A percentile compares a stretch with the other conserved stretches of the same genome.
Evolutionary conservation across 2,797 vertebrate genomes (phyloP).

Genomic region (Sitta carolinensis): DNA sequence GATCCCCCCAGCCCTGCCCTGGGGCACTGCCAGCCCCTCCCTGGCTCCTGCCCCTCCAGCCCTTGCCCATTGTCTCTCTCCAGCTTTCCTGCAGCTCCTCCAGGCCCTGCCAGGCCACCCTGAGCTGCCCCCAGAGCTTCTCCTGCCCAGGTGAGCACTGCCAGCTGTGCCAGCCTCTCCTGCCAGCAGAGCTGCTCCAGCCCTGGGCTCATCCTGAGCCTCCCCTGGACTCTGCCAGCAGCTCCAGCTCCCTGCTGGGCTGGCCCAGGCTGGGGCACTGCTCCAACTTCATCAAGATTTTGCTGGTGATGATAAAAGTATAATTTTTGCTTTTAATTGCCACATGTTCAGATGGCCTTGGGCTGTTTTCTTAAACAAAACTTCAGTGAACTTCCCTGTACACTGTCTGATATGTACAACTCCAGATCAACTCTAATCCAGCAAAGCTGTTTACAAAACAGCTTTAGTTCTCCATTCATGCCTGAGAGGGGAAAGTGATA

Average conservation of each 20-base stretch:
- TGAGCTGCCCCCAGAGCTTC: not conserved
- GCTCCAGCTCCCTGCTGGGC: not conserved
- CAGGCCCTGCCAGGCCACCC: too few relatives aligned
- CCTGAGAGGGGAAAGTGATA: not conserved
- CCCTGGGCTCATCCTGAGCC: too few relatives aligned
- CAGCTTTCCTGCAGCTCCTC: too few relatives aligned
- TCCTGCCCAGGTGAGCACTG: not conserved
- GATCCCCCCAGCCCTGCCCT: not conserved
- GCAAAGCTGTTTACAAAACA: not conserved
- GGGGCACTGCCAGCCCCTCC: not conserved
- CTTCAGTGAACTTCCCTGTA: not conserved
- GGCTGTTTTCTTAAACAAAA: not conserved
- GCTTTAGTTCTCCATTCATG: not conserved
- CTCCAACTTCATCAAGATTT: not conserved
- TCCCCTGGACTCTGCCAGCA: not conserved
- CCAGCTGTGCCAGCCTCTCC: not conserved
- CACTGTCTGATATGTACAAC: not conserved
- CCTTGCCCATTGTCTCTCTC: not conserved
- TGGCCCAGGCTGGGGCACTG: not conserved
- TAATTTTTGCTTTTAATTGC: not conserved
- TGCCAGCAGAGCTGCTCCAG: too few relatives aligned
- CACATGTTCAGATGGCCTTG: not conserved
- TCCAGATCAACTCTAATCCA: not conserved
- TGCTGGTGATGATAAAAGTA: not conserved
- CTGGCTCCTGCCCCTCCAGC: not conserved